phyloP scores from a whole-genome alignment of 1,140 invertebrate species.

The Ceratoteleas bidentatus region DNA sequence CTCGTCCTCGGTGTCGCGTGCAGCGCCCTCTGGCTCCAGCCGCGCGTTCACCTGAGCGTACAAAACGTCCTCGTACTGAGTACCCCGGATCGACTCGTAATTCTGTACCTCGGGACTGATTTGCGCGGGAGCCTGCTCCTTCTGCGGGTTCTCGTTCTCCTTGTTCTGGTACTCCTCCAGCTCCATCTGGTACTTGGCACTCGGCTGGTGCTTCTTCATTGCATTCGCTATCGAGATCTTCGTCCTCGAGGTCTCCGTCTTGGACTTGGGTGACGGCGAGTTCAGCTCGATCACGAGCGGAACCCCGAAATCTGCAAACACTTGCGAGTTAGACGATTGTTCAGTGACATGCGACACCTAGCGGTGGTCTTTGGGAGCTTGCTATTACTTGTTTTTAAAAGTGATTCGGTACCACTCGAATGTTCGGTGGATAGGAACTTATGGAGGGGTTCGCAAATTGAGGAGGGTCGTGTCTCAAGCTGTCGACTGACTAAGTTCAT shows the following conservation, averaged over 20 bases:
- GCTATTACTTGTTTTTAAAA: no score
- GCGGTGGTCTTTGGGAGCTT: no score
- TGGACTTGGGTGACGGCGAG: constrained; percentile 65
- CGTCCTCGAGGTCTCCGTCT: constrained; percentile 65
- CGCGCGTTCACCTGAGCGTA: constrained; percentile 78
- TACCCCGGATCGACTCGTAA: neutral
- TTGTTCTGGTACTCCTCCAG: constrained; percentile 85
- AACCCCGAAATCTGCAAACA: constrained; percentile 79
- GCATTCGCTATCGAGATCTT: constrained; percentile 75
- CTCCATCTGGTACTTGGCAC: constrained; percentile 74
- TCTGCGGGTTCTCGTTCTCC: constrained; percentile 85
- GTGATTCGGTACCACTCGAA: no score
- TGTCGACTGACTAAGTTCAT: no score
- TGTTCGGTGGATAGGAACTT: no score
- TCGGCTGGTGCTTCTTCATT: constrained; percentile 68
- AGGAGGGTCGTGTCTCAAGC: no score
- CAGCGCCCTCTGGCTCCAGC: constrained; percentile 77
- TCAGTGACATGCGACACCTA: no score
- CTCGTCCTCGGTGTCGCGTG: constrained; percentile 77
- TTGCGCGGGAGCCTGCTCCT: constrained; percentile 69
- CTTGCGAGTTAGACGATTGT: no score
- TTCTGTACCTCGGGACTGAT: neutral
- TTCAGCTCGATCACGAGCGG: constrained; percentile 70
- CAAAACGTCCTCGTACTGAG: constrained; percentile 71
- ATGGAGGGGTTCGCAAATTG: no score